phyloP scores from a whole-genome alignment of 2,888 invertebrate genomes.

The Eueremaeus valkanovi region DNA sequence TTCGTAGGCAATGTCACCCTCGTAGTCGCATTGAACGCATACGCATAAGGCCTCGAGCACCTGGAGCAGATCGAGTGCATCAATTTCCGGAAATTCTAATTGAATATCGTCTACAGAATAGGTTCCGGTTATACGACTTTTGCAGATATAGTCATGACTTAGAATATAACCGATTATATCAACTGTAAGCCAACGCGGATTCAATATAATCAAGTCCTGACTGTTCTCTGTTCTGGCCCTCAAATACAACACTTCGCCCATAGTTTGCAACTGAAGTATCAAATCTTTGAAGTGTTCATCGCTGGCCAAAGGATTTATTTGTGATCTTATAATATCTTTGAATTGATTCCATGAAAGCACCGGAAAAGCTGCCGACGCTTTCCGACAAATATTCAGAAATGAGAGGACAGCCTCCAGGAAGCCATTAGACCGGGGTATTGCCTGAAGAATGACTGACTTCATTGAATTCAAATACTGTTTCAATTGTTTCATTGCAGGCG shows the following conservation, averaged over 20 bases:
- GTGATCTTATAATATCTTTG: slow-evolving; percentile 57
- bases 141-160: slow-evolving; percentile 52
- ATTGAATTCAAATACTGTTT: slow-evolving; percentile 58
- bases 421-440: slow-evolving; percentile 58
- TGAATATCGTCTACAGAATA: slow-evolving; percentile 70
- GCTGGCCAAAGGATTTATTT: slow-evolving; percentile 64
- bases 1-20: slow-evolving; percentile 69
- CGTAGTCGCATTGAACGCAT: slow-evolving; percentile 66
- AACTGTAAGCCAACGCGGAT: slow-evolving; percentile 65
- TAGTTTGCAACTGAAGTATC: slow-evolving; percentile 61
- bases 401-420: slow-evolving; percentile 60
- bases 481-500: slow-evolving; percentile 61
- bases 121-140: slow-evolving; percentile 63
- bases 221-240: slow-evolving; percentile 54
- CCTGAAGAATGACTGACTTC: slow-evolving; percentile 58
- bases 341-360: slow-evolving; percentile 62
- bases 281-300: slow-evolving; percentile 63
- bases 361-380: slow-evolving; percentile 60
- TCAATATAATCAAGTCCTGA: slow-evolving; percentile 63
- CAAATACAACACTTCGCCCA: slow-evolving; percentile 64
- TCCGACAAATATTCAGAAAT: slow-evolving; percentile 57
- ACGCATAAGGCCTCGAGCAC: slow-evolving; percentile 66
- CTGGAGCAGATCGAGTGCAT: slow-evolving; percentile 64
- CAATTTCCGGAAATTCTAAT: slow-evolving; percentile 65
- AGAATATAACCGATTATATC: slow-evolving; percentile 65